Conservation (phyloP, 2,888 invertebrate species). For the Cordilura impudica region DNA sequence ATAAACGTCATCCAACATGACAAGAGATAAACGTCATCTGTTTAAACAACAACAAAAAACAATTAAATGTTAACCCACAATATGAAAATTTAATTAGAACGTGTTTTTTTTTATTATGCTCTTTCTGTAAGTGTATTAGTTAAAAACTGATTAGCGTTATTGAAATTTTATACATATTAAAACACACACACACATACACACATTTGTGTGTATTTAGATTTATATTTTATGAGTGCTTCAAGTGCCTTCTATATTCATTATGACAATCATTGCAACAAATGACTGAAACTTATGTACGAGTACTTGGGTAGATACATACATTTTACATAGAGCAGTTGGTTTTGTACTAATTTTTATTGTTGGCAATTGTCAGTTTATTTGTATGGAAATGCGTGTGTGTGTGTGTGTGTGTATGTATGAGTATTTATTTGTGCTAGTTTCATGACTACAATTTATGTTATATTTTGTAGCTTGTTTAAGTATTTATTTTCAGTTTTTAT, state of each 20-base stretch:
- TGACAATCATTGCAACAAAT: conserved; percentile 14
- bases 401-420: background rate
- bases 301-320: background rate
- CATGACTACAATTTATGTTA: conserved; percentile 25
- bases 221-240: background rate
- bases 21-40: too few relatives aligned
- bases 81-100: too few relatives aligned
- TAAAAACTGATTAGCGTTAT: too few relatives aligned
- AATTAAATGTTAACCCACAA: too few relatives aligned
- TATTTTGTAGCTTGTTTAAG: background rate
- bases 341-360: conserved; percentile 35
- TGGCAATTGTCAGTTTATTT: background rate
- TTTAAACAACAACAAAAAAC: too few relatives aligned
- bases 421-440: conserved; percentile 41
- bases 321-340: background rate
- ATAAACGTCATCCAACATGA: too few relatives aligned
- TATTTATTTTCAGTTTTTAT: background rate
- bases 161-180: too few relatives aligned
- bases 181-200: background rate
- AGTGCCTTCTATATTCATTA: background rate
- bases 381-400: background rate
- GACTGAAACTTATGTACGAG: background rate
- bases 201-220: background rate
- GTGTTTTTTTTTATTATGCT: too few relatives aligned
- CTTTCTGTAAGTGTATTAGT: too few relatives aligned